Evolutionary conservation across 2,797 vertebrate genomes (phyloP).

Genomic region (Notolabrus celidotus): DNA sequence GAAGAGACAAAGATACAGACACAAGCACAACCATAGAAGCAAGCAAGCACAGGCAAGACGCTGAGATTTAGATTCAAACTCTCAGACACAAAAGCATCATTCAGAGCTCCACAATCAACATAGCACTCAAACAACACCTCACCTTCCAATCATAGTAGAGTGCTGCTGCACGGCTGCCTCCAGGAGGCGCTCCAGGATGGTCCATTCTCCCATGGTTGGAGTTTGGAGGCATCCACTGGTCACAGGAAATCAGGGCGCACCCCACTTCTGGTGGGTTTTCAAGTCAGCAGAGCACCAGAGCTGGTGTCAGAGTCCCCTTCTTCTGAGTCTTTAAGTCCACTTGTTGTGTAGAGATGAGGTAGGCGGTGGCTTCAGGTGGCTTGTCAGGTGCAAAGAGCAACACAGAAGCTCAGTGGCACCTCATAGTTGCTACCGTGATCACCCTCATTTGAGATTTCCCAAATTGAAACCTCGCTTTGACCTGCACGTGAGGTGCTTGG

Average conservation of each 20-base stretch:
- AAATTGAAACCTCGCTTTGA: slow-evolving; percentile 8
- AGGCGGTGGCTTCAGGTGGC: slow-evolving; percentile 48
- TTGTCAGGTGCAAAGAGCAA: slow-evolving; percentile 6
- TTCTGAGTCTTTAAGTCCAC: slow-evolving; percentile 57
- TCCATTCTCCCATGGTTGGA: slow-evolving; percentile 92
- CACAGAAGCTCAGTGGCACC: slow-evolving; percentile 31
- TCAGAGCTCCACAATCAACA: not conserved
- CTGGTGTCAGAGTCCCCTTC: slow-evolving; percentile 25
- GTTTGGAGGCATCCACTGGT: slow-evolving; percentile 76
- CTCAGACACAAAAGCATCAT: not conserved
- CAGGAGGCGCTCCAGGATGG: slow-evolving; percentile 92
- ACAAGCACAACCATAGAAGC: not conserved
- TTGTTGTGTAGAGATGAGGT: slow-evolving; percentile 68
- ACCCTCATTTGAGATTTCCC: not conserved
- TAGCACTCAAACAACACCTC: slow-evolving; percentile 46
- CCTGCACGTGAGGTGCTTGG: slow-evolving; percentile 38
- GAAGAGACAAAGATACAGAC: not conserved
- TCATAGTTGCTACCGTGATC: slow-evolving; percentile 16
- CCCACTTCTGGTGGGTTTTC: slow-evolving; percentile 31
- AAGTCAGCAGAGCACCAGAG: slow-evolving; percentile 12
- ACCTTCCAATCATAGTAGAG: slow-evolving; percentile 93
- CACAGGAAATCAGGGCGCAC: slow-evolving; percentile 48
- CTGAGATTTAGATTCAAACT: not conserved
- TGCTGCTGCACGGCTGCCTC: slow-evolving; percentile 94
- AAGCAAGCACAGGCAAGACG: not conserved